Percentiles rank a stretch among this genome's conserved stretches.
These are phyloP conservation scores for Alligator sinensis DNA, from an alignment of 2,113 vertebrate species.

Conservation along the genomic window DNA sequence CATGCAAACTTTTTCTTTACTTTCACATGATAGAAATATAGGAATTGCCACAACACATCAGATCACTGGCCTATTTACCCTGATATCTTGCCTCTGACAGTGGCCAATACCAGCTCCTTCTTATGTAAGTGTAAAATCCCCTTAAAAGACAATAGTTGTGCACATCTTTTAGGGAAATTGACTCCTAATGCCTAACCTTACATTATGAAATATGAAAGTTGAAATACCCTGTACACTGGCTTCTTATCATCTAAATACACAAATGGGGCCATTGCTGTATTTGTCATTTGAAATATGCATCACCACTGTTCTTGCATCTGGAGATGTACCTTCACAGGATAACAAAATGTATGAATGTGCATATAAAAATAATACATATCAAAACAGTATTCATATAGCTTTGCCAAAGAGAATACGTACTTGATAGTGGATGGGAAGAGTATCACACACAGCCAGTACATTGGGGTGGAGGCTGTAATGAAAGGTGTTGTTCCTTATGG, in stretches of 20 bases:
- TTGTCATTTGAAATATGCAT: background rate
- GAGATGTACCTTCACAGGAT: background rate
- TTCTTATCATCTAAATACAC: background rate
- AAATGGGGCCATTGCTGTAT: background rate
- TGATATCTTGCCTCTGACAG: background rate
- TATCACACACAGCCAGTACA: background rate
- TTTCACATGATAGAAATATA: background rate
- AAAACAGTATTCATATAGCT: too few species aligned
- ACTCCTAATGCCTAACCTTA: background rate
- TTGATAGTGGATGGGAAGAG: background rate
- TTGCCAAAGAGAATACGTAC: background rate
- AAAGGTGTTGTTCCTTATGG: background rate
- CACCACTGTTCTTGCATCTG: background rate
- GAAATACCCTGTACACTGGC: background rate
- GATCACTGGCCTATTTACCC: background rate
- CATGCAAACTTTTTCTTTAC: background rate
- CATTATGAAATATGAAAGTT: background rate
- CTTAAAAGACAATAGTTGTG: background rate
- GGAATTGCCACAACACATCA: background rate
- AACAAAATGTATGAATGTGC: background rate
- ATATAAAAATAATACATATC: background rate
- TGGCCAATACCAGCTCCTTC: background rate
- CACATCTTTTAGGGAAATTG: background rate
- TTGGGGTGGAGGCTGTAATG: background rate
- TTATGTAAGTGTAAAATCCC: background rate